These are phyloP conservation scores for Drosophila takahashii DNA, from an alignment of 1,140 invertebrate species.

Conservation along the genomic window DNA sequence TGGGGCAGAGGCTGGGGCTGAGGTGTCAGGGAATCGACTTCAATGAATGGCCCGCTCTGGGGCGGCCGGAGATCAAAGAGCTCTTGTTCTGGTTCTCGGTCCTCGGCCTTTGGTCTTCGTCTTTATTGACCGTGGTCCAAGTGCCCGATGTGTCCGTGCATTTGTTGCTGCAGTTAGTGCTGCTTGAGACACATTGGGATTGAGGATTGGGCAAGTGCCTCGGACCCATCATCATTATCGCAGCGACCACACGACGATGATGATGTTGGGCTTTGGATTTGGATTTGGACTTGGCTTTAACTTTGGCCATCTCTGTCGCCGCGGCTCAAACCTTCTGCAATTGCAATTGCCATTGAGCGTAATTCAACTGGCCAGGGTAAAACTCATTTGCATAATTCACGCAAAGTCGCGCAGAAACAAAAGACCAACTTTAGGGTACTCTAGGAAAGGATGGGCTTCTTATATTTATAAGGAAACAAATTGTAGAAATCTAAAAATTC, in stretches of 20 bases:
- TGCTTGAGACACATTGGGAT: conserved; percentile 51
- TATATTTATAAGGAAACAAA: no score
- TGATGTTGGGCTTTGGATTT: conserved; percentile 29
- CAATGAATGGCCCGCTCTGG: conserved; percentile 50
- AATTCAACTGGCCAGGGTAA: conserved; percentile 15
- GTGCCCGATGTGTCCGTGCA: conserved; percentile 57
- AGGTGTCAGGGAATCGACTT: conserved; percentile 47
- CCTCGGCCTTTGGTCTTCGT: conserved; percentile 39
- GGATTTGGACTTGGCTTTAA: background rate
- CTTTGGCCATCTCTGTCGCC: background rate
- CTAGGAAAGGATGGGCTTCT: background rate
- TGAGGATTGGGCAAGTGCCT: conserved; percentile 58
- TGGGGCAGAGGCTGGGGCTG: conserved; percentile 13
- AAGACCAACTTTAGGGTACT: background rate
- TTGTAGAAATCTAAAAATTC: no score
- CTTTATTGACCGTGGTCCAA: conserved; percentile 66
- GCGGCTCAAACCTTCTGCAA: conserved; percentile 24
- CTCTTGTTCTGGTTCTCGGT: conserved; percentile 66
- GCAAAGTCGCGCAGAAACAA: conserved; percentile 19
- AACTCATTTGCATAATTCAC: conserved; percentile 60
- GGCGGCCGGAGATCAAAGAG: conserved; percentile 64
- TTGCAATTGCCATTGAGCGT: conserved; percentile 45
- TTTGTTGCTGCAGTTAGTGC: conserved; percentile 49
- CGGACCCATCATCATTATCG: conserved; percentile 4
- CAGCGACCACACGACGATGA: conserved; percentile 17